Evolutionary conservation across 2,113 vertebrate genomes (phyloP), one percentile per base, ranked within the genome.

Genomic region (Ammospiza caudacuta): DNA sequence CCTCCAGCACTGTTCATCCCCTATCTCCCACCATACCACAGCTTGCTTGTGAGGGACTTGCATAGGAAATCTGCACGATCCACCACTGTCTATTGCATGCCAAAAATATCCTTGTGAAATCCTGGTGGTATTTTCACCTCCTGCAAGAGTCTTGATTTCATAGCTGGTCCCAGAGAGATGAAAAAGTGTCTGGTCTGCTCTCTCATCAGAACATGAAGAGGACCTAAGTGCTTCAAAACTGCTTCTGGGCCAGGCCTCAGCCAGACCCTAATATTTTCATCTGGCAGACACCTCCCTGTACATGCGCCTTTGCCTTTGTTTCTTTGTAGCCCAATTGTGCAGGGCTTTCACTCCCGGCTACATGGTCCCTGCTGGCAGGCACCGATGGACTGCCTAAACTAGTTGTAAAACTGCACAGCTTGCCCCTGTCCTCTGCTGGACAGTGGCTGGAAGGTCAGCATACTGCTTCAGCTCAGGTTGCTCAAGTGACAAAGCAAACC

Each of bases 31-130:
- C 63, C 3, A 18, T 16, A 29, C 8, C 72, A 79, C 75, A 79
- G 35, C 13, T 80, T 61, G 11, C 21, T 57, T 76, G 29, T n/a
- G 47, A 68, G 68, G 27, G 49, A 61, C 2, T 4, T 24, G 21
- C 8, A 37, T 7, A 17, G 29, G 49, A 80, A 80, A 76, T 33
- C 35, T 80, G 21, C 15, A 31, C 14, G 19, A 91, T 75, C 49
- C 47, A 35, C 5, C 63, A 47, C n/a, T 4, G 0, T 72, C 24
- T 67, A 11, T 37, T 0, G 0, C 35, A 39, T 29, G 35, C 23
- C 58, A 61, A 25, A 85, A 85, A 51, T 58, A 82, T 28, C 72
- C 25, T 13, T 75, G 70, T 72, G 25, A 88, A 83, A 86, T 59
- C 15, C 21, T 62, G 58, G 44, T 0, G 1, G 15, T 39, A 59